These are phyloP conservation scores for Cyclura pinguis DNA, from an alignment of 2,797 vertebrate genomes.

Conservation along the genomic window DNA sequence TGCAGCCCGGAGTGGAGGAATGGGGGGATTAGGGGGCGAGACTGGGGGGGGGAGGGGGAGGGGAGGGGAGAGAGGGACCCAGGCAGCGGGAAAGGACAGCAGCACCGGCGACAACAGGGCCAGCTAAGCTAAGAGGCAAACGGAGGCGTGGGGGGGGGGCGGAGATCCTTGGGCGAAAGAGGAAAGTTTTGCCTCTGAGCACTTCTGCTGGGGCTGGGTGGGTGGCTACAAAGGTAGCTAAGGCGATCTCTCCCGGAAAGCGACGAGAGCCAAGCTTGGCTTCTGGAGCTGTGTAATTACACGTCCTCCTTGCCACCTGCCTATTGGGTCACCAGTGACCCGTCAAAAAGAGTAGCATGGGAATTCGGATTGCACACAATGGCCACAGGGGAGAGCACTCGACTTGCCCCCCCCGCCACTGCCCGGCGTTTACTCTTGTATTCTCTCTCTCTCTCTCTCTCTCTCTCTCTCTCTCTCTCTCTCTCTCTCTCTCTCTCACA, in stretches of 20 bases:
- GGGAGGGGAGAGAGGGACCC: conserved; percentile 56
- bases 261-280: conserved; percentile 56
- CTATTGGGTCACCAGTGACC: conserved; percentile 98
- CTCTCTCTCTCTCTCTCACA: not conserved
- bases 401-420: conserved; percentile 39
- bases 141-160: not conserved
- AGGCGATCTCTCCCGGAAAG: conserved; percentile 41
- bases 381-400: conserved; percentile 71
- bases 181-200: conserved; percentile 11
- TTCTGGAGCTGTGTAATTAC: conserved; percentile 91
- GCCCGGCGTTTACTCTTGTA: not conserved
- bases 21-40: conserved; percentile 84
- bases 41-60: conserved; percentile 41
- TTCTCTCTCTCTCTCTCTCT: not conserved
- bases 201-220: not conserved
- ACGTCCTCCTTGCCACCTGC: conserved; percentile 97
- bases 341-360: conserved; percentile 99
- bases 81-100: conserved; percentile 26
- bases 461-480: not conserved
- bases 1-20: conserved; percentile 85
- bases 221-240: conserved; percentile 27
- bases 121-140: not conserved
- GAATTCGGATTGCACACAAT: conserved; percentile 89
- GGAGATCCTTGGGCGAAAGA: not conserved
- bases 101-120: conserved; percentile 44